Evolutionary conservation across 2,113 vertebrate species (phyloP), one percentile per base, ranked within the genome.

Genomic region (Galeopterus variegatus): DNA sequence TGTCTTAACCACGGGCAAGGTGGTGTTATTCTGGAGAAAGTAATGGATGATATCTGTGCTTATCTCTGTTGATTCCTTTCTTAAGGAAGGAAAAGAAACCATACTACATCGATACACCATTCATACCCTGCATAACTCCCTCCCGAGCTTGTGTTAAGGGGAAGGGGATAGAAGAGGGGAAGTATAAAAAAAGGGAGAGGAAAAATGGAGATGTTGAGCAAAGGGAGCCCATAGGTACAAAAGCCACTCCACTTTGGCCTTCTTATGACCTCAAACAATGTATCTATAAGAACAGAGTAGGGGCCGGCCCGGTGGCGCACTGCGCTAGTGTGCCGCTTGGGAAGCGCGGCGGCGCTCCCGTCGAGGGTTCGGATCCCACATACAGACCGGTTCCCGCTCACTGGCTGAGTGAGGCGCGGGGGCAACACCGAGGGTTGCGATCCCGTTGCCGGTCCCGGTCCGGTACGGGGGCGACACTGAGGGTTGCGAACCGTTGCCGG

Each of bases 1-100:
- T 62, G 33, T 64, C 62, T 0, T 41, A 1, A 0, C 3, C 50
- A 23, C 11, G 7, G n/a, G 9, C 0, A 18, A 50, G 17, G 23
- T 28, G 3, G 1, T 18, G 0, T 31, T 10, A 36, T 62, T 65
- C 24, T 26, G 19, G 33, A 70, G 15, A 45, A 76, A 80, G 26
- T 3, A 3, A 1, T 48, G 18, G 13, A 0, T 21, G 31, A 2
- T 5, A 19, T 10, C 13, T 83, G 36, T 19, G 13, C 18, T 75
- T 15, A 12, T 19, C 75, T 93, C 82, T 67, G 18, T 33, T 23
- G 67, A 52, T 13, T 19, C 23, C 24, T 76, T 0, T 0, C 64
- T 64, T 41, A 33, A 48, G 36, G 3, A 12, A 10, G 54, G 19
- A 87, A 45, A 36, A 18, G 23, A 73, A 50, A 19, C 12, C 26